Percentiles rank a stretch among this genome's conserved stretches.
These are phyloP conservation scores for Clistopyga incitator DNA, from an alignment of 2,888 invertebrate species.

Conservation along the genomic window DNA sequence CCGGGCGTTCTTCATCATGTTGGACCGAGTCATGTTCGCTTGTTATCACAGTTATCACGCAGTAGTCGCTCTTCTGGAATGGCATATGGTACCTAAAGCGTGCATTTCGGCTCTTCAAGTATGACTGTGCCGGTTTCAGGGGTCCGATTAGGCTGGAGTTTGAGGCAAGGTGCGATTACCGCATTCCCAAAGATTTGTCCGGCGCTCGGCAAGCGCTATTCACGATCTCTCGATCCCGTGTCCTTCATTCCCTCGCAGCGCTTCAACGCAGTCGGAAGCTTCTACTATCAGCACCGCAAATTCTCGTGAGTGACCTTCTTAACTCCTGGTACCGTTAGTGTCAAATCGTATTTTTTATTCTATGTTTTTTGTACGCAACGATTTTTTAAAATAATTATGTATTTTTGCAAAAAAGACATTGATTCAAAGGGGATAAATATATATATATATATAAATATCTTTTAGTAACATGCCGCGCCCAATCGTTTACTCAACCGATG, in stretches of 20 bases:
- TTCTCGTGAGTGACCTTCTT: constrained; percentile 25
- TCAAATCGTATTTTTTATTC: not conserved
- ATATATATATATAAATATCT: not conserved
- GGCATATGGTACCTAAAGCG: not conserved
- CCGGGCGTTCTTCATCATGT: not conserved
- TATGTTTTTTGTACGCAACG: not conserved
- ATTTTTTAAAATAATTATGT: no score
- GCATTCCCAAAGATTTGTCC: not conserved
- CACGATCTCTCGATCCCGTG: not conserved
- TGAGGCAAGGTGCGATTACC: not conserved
- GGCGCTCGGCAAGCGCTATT: not conserved
- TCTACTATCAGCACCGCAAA: constrained; percentile 13
- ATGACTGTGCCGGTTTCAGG: not conserved
- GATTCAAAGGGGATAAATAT: not conserved
- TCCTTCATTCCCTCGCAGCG: not conserved
- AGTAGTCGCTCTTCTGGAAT: no score
- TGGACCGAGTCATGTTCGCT: not conserved
- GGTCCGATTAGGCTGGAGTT: not conserved
- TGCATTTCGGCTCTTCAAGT: not conserved
- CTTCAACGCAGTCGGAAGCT: constrained; percentile 12
- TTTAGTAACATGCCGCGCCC: constrained; percentile 54
- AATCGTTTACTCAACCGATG: constrained; percentile 66
- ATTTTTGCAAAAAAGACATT: not conserved
- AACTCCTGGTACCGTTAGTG: not conserved
- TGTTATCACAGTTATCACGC: not conserved